These are phyloP conservation scores for Cnemophilus loriae DNA, from an alignment of 2,113 vertebrate genomes.

Conservation along the genomic window DNA sequence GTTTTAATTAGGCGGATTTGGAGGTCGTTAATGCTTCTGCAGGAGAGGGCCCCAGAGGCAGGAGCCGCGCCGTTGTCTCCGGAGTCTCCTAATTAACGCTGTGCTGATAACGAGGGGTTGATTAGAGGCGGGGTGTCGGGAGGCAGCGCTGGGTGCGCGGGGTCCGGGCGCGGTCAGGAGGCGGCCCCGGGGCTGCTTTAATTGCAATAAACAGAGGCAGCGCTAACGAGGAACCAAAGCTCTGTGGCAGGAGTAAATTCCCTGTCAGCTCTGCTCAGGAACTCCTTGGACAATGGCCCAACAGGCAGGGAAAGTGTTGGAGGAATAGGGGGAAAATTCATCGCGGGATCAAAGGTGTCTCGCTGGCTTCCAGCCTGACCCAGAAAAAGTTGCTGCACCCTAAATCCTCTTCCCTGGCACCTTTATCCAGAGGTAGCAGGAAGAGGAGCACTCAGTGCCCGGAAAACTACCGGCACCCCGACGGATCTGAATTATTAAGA, in stretches of 20 bases:
- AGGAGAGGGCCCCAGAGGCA: neutral
- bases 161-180: neutral
- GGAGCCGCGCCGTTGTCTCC: neutral
- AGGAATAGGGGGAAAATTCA: neutral
- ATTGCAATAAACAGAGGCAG: neutral
- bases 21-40: neutral
- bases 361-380: neutral
- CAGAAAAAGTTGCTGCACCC: neutral
- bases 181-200: neutral
- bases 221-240: neutral
- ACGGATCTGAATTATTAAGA: neutral
- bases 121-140: neutral
- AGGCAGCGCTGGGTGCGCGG: neutral
- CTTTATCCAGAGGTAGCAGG: neutral
- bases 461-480: neutral
- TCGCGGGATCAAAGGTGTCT: neutral
- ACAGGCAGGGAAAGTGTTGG: fast-evolving
- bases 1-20: neutral
- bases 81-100: neutral
- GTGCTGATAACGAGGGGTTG: neutral
- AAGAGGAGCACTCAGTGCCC: neutral
- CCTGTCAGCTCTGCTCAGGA: neutral
- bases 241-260: neutral
- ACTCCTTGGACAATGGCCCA: neutral
- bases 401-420: neutral